A percentile compares a stretch with the other conserved stretches of the same genome.
phyloP scores from a whole-genome alignment of 2,888 invertebrate genomes.

The Boloria selene region DNA sequence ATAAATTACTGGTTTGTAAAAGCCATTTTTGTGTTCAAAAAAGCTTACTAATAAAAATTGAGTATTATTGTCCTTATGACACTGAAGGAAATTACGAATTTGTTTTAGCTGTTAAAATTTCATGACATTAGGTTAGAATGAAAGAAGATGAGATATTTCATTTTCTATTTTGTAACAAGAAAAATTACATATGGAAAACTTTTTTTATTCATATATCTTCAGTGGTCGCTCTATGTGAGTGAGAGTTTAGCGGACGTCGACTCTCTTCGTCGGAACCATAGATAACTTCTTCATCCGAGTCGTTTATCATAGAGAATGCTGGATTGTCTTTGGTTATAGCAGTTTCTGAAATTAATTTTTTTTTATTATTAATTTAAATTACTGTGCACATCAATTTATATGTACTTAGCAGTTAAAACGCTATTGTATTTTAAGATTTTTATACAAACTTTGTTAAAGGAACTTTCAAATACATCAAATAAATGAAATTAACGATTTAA shows the following conservation, averaged over 20 bases:
- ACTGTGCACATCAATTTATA: no score
- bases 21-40: no score
- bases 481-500: no score
- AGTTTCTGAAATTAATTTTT: constrained; percentile 85
- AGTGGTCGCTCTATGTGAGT: constrained; percentile 83
- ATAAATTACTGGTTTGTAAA: no score
- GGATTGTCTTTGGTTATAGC: constrained; percentile 98
- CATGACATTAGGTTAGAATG: neutral
- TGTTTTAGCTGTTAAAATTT: neutral
- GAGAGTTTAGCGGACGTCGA: constrained; percentile 89
- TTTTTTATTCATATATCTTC: constrained; percentile 69
- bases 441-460: no score
- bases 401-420: no score
- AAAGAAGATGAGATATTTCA: constrained; percentile 28
- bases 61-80: no score
- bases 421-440: no score
- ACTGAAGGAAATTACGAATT: no score
- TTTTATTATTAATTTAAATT: no score
- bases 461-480: no score
- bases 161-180: constrained; percentile 60
- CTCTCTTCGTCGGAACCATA: constrained; percentile 96
- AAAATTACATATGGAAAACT: constrained; percentile 49
- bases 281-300: constrained; percentile 98
- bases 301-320: constrained; percentile 98
- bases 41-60: no score